Evolutionary conservation across 2,113 vertebrate species (phyloP), one percentile per base, ranked within the genome.

Genomic region (Dasyornis broadbenti): DNA sequence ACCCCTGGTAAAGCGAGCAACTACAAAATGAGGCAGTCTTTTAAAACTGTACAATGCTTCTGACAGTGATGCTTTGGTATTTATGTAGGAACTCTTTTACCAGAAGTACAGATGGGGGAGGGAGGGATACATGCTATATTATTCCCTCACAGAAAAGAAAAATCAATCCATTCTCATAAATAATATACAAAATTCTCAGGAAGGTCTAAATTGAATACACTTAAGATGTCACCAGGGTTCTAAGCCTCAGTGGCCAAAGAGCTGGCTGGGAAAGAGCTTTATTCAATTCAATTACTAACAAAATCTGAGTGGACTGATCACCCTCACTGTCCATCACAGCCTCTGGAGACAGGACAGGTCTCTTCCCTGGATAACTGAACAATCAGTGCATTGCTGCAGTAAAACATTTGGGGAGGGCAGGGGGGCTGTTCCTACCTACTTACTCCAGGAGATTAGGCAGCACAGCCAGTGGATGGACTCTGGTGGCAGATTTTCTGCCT

Each of bases 111-210:
- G 53, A 22, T 78, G 15, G 30, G 33, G 52, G 31, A 68, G 31
- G 68, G 47, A 78, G 31, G 13, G 47, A 30, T 76, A 50, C 54
- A 59, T 39, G 56, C 63, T 80, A 6, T 69, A 53, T 69, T 84
- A 56, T 84, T 94, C 49, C 49, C 45, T 85, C 84, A 68, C 45
- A 90, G 70, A 87, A 91, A 75, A 94, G 65, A 95, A 96, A 97
- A 96, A 97, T 95, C 94, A 92, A 95, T 96, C 50, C 9, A 45
- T 87, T 95, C 87, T 95, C 87, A 91, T 96, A 82, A 96, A 96
- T 95, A 94, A 96, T 89, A 94, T 21, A 91, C 61, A 82, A 76
- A 92, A 85, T 91, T 82, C 89, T 89, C 70, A 82, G 75, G 49
- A 82, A 87, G 57, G 59, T 70, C 37, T 96, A 91, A 92, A 82